A percentile compares a stretch with the other conserved stretches of the same genome.
Conservation (phyloP, 2,113 vertebrate genomes). For the Emydura subglobosa region DNA sequence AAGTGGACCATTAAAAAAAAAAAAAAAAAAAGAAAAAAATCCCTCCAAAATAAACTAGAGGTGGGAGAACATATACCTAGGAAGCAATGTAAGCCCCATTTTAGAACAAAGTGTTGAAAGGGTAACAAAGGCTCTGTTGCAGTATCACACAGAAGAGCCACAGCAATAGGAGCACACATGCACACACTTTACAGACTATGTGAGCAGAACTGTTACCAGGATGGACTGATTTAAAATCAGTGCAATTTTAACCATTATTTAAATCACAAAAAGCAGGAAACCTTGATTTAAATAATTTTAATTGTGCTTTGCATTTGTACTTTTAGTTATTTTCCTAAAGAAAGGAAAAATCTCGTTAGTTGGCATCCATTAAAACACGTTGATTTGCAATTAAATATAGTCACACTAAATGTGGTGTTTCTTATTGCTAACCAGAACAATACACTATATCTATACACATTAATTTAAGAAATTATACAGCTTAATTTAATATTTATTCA, state of each 20-base stretch:
- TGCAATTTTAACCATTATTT: neutral
- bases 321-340: neutral
- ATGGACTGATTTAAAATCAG: neutral
- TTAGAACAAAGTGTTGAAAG: conserved; percentile 62
- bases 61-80: conserved; percentile 60
- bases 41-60: conserved; percentile 30
- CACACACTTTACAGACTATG: neutral
- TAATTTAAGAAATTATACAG: neutral
- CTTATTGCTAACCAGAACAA: neutral
- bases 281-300: neutral
- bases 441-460: neutral
- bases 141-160: conserved; percentile 48
- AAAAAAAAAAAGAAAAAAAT: neutral
- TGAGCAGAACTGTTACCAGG: neutral
- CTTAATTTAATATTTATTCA: neutral
- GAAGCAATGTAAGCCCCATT: conserved; percentile 59
- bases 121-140: conserved; percentile 54
- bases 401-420: neutral
- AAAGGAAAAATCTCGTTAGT: no score
- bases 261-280: neutral
- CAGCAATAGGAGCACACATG: conserved; percentile 50
- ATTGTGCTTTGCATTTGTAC: neutral
- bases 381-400: neutral
- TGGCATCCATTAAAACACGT: neutral
- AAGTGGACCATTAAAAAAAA: neutral